Percentiles rank a stretch among this genome's conserved stretches.
Evolutionary conservation across 2,888 invertebrate species (phyloP).

Genomic region (Trisateles emortualis): DNA sequence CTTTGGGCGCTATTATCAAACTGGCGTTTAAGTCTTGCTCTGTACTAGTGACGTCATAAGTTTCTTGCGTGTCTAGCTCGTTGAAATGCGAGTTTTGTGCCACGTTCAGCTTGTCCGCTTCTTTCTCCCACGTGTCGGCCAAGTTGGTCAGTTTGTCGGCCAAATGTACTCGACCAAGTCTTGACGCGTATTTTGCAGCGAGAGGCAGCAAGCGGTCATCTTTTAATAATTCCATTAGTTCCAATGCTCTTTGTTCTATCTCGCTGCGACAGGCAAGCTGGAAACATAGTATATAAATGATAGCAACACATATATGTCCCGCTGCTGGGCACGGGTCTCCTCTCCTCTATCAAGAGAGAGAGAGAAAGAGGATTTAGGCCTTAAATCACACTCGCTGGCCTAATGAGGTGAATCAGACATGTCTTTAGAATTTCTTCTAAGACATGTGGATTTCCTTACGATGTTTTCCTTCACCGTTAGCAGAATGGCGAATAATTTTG

Average conservation of each 20-base stretch:
- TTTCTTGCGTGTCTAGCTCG: conserved; percentile 74
- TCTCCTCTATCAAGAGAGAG: too few relatives aligned
- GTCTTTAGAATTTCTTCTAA: too few relatives aligned
- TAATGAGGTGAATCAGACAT: too few relatives aligned
- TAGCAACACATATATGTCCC: too few relatives aligned
- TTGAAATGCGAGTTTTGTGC: conserved; percentile 72
- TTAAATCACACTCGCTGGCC: too few relatives aligned
- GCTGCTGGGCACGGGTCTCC: too few relatives aligned
- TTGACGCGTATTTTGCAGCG: conserved; percentile 95
- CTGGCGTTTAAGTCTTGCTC: conserved; percentile 75
- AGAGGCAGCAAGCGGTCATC: conserved; percentile 92
- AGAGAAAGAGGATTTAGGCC: too few relatives aligned
- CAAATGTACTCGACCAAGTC: conserved; percentile 91
- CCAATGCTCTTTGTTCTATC: conserved; percentile 94
- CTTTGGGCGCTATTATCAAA: conserved; percentile 77
- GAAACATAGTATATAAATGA: too few relatives aligned
- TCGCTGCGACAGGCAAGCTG: conserved; percentile 94
- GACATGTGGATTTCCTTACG: too few relatives aligned
- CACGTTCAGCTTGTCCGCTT: conserved; percentile 63
- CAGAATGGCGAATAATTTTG: too few relatives aligned
- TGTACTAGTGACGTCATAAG: conserved; percentile 70
- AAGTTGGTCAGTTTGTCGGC: conserved; percentile 91
- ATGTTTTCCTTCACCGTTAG: too few relatives aligned
- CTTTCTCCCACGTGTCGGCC: conserved; percentile 77
- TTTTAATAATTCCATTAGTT: conserved; percentile 93